Evolutionary conservation across 1,140 invertebrate genomes (phyloP), one percentile per base, ranked within the genome.

Genomic region (Drosophila ananassae): DNA sequence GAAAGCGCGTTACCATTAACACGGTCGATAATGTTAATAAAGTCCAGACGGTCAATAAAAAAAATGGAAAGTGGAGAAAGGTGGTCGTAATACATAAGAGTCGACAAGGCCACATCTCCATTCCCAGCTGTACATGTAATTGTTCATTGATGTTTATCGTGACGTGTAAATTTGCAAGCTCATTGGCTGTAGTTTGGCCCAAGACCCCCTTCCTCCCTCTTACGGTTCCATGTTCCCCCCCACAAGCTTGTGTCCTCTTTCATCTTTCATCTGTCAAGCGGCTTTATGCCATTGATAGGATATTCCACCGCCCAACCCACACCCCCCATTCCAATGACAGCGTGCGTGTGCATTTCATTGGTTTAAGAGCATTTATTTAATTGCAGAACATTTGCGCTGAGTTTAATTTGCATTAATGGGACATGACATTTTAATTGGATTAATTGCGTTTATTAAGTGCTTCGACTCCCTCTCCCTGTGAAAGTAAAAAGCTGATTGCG

Each of bases 391-490:
- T 89, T 89, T 77, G 57, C 73, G 73, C 63, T 52, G 50, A 53
- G 52, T 75, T 82, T 87, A 85, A 85, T 82, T 73, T 69, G 83
- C 74, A 79, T 87, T 89, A 87, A 87, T 89, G 82, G 77, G 76
- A 87, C 82, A 89, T 87, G 82, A 89, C 82, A 79, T 87, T 89
- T 89, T 87, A 87, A 87, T 87, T 87, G 83, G 83, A 87, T 87
- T 87, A 87, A 87, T 89, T 87, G 79, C 76, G 72, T 83, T 83
- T 79, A 89, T 87, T 87, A 89, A 89, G 83, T 83, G 83, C 68
- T 50, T 13, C 30, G 32, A 25, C 21, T 41, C 41, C 25, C 44
- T 34, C 51, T 24, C 51, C 4, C 30, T n/a, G 58, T 37, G 63
- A 62, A 78, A 83, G 74, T 69, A 48, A 64, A 67, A 57, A 67